A percentile compares a stretch with the other conserved stretches of the same genome.
phyloP scores from a whole-genome alignment of 2,888 invertebrate species.

The Agrilus biguttatus region DNA sequence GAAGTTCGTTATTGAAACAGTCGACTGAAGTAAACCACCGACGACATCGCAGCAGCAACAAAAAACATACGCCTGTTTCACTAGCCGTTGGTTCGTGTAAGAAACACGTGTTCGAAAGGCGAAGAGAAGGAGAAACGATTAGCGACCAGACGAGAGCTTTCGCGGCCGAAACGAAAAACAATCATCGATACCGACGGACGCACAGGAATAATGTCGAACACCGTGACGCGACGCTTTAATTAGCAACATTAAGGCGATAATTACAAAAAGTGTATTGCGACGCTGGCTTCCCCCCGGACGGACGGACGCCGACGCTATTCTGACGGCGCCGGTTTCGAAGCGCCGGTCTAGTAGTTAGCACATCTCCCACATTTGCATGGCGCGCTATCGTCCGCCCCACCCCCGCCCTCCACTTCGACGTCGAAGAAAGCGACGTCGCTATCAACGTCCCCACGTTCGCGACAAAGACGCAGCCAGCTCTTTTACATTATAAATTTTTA shows the following conservation, averaged over 20 bases:
- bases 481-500: conserved; percentile 27
- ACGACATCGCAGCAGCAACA: no score
- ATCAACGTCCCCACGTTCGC: conserved; percentile 14
- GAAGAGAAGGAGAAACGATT: neutral
- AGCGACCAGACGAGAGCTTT: neutral
- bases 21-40: no score
- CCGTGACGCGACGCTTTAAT: no score
- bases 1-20: no score
- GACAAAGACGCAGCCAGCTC: conserved; percentile 19
- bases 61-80: neutral
- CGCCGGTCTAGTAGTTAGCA: conserved; percentile 33
- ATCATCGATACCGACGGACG: conserved; percentile 11
- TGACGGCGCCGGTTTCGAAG: conserved; percentile 26
- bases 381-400: conserved; percentile 24
- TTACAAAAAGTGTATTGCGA: conserved; percentile 27
- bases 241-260: conserved; percentile 15
- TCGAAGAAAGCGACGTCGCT: conserved; percentile 18
- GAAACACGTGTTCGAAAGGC: neutral
- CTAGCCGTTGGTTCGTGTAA: no score
- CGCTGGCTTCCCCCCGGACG: conserved; percentile 22
- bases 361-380: conserved; percentile 35
- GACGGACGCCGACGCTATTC: conserved; percentile 30
- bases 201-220: neutral
- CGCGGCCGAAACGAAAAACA: conserved; percentile 12
- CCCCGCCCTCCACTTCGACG: conserved; percentile 17